Evolutionary conservation across 2,888 invertebrate genomes (phyloP).

Genomic region (Neelides folsomi): DNA sequence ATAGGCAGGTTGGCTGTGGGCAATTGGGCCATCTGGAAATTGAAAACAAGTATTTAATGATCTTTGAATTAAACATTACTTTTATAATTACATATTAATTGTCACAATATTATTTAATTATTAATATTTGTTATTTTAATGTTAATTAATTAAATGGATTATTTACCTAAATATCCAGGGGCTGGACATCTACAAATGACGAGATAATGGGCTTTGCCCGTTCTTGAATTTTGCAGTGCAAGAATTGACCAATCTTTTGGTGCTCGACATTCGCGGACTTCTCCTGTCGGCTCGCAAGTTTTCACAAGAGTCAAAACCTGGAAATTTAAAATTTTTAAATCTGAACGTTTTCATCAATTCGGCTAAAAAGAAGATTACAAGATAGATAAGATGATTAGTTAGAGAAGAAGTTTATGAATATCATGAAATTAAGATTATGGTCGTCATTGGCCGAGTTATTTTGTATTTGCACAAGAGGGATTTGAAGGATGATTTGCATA

Average conservation of each 20-base stretch:
- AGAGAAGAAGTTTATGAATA: no score
- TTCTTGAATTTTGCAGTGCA: slow-evolving; percentile 78
- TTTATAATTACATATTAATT: slow-evolving; percentile 3
- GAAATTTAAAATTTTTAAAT: slow-evolving; percentile 8
- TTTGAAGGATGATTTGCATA: no score
- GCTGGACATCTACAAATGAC: slow-evolving; percentile 80
- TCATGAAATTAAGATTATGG: no score
- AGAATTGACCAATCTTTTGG: slow-evolving; percentile 83
- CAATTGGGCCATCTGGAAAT: slow-evolving; percentile 74
- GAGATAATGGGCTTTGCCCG: slow-evolving; percentile 83
- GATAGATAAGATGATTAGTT: no score
- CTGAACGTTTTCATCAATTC: no score
- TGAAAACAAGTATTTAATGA: slow-evolving; percentile 2
- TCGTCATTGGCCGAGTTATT: no score
- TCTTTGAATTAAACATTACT: not conserved
- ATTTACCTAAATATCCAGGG: slow-evolving; percentile 60
- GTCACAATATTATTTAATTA: not conserved
- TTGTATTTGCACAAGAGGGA: no score
- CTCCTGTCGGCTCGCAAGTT: slow-evolving; percentile 82
- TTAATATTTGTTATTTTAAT: not conserved
- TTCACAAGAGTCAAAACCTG: slow-evolving; percentile 76
- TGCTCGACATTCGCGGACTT: slow-evolving; percentile 75
- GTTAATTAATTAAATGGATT: not conserved
- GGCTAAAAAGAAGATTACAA: no score
- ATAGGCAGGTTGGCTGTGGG: slow-evolving; percentile 84